Percentiles rank a stretch among this genome's conserved stretches.
Evolutionary conservation across 2,113 vertebrate genomes (phyloP).

Genomic region (Anarhynchus alexandrinus): DNA sequence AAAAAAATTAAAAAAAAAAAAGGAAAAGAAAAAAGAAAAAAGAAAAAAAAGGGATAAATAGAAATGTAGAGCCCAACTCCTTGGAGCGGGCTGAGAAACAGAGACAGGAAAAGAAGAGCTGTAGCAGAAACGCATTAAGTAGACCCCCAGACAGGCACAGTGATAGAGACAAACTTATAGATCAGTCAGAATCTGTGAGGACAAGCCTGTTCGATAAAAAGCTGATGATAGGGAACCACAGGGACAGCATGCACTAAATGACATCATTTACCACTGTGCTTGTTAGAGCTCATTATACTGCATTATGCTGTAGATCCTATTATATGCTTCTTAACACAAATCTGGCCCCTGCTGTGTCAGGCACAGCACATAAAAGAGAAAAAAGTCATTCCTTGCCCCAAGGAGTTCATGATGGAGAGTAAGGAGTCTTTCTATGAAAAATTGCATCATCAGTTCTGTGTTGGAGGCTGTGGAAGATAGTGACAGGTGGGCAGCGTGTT

Average conservation of each 20-base stretch:
- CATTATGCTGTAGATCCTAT: background rate
- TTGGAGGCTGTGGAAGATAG: background rate
- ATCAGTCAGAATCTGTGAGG: background rate
- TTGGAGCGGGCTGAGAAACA: background rate
- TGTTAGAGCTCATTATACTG: background rate
- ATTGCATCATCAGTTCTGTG: background rate
- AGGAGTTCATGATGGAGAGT: background rate
- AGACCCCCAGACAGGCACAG: background rate
- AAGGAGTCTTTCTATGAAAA: background rate
- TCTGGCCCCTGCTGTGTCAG: background rate
- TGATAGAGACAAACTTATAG: background rate
- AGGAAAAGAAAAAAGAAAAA: background rate
- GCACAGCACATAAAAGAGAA: background rate
- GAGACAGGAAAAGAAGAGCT: background rate
- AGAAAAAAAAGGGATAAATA: background rate
- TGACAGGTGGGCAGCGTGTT: background rate
- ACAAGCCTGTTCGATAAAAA: background rate
- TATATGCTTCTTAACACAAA: background rate
- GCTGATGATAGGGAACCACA: background rate
- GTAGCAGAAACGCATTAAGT: background rate
- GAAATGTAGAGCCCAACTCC: background rate
- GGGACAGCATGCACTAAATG: background rate
- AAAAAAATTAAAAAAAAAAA: background rate
- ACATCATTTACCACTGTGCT: conserved; percentile 4
- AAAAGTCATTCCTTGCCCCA: background rate